Evolutionary conservation across 2,888 invertebrate genomes (phyloP).

Genomic region (Dynastes grantii): DNA sequence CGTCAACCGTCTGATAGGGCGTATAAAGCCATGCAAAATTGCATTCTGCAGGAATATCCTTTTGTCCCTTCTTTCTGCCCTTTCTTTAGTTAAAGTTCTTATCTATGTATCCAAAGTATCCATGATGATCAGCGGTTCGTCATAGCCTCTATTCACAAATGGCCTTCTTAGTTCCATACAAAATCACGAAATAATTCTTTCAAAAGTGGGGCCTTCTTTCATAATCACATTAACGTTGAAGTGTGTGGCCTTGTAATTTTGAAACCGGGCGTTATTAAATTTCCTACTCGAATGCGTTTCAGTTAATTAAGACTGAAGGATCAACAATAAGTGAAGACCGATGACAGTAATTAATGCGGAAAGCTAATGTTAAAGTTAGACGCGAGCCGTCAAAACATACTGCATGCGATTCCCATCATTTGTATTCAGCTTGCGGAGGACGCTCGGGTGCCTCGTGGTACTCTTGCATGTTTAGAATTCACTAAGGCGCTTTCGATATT

Average conservation of each 20-base stretch:
- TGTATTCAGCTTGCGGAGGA: conserved; percentile 33
- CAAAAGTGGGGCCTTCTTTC: neutral
- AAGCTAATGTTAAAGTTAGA: conserved; percentile 59
- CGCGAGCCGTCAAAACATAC: conserved; percentile 57
- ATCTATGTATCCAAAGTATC: too few relatives aligned
- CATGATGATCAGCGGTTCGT: too few relatives aligned
- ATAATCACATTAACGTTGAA: conserved; percentile 11
- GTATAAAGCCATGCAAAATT: too few relatives aligned
- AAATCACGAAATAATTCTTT: neutral
- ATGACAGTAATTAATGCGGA: conserved; percentile 61
- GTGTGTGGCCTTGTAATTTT: conserved; percentile 11
- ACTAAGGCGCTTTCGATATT: conserved; percentile 27
- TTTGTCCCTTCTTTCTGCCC: too few relatives aligned
- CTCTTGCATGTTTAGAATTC: conserved; percentile 34
- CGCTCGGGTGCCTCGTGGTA: neutral
- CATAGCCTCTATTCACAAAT: too few relatives aligned
- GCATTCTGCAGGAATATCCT: too few relatives aligned
- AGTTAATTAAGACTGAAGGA: conserved; percentile 58
- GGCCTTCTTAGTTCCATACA: neutral
- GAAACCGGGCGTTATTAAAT: conserved; percentile 51
- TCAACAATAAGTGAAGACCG: conserved; percentile 58
- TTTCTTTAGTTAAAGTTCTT: too few relatives aligned
- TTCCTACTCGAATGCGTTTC: conserved; percentile 54
- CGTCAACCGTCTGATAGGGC: too few relatives aligned
- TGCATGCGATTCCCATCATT: conserved; percentile 59